phyloP scores from a whole-genome alignment of 2,113 vertebrate genomes.

The Myocastor coypus region DNA sequence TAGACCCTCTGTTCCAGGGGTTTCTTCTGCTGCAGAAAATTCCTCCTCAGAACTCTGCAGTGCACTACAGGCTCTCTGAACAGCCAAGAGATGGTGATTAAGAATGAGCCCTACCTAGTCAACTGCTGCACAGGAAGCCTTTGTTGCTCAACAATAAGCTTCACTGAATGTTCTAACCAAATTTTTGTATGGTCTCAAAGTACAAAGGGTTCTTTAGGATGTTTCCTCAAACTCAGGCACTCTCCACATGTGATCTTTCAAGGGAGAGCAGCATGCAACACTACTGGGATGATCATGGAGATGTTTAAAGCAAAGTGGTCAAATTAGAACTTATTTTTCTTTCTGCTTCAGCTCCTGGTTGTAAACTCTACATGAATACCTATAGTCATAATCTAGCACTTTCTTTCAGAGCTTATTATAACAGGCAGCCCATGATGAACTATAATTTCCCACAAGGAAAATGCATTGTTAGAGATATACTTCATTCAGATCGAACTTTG shows the following conservation, averaged over 20 bases:
- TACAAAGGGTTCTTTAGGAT: neutral
- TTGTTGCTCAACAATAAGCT: neutral
- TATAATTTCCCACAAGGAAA: constrained; percentile 73
- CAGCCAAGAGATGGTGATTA: neutral
- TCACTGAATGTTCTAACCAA: neutral
- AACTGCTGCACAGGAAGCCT: neutral
- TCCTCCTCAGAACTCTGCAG: neutral
- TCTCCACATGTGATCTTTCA: neutral
- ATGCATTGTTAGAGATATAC: neutral
- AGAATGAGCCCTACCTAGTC: neutral
- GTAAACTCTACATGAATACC: constrained; percentile 60
- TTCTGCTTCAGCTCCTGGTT: constrained; percentile 51
- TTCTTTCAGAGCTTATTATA: constrained; percentile 61
- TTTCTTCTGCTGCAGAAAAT: neutral
- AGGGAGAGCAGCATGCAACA: neutral
- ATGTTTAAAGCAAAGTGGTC: neutral
- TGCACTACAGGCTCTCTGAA: neutral
- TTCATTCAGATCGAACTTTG: constrained; percentile 47
- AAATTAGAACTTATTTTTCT: constrained; percentile 43
- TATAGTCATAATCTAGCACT: constrained; percentile 64
- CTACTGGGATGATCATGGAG: neutral
- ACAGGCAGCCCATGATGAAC: constrained; percentile 40
- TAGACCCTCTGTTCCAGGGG: no score
- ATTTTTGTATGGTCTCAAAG: constrained; percentile 14
- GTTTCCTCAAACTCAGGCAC: neutral